A percentile compares a stretch with the other conserved stretches of the same genome.
Evolutionary conservation across 2,888 invertebrate species (phyloP).

Genomic region (Cylindroiulus punctatus): DNA sequence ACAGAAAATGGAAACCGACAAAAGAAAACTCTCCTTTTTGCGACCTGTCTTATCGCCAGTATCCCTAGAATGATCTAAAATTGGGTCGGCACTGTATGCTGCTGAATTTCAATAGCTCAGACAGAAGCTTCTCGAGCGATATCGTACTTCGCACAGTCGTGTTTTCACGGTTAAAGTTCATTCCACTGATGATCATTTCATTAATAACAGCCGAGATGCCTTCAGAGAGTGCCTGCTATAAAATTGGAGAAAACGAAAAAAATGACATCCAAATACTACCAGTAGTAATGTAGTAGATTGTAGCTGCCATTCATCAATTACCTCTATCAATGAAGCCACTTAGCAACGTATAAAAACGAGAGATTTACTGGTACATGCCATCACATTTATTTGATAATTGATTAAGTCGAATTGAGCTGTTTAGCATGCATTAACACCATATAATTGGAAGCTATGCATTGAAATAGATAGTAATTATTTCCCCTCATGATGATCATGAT

Average conservation of each 20-base stretch:
- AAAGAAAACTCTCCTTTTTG: background rate
- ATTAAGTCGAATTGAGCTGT: no score
- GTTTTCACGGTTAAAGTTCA: constrained; percentile 43
- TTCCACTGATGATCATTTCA: background rate
- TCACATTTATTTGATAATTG: no score
- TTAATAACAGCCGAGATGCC: background rate
- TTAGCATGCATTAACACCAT: no score
- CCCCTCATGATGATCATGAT: no score
- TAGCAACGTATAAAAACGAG: no score
- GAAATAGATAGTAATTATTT: no score
- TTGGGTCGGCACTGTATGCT: background rate
- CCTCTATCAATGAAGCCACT: background rate
- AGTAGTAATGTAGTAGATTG: background rate
- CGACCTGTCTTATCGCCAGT: background rate
- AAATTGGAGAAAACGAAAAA: background rate
- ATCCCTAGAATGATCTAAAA: background rate
- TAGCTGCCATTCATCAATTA: background rate
- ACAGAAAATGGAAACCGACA: background rate
- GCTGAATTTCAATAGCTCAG: background rate
- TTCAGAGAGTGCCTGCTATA: background rate
- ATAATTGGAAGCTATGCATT: no score
- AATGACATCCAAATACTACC: background rate
- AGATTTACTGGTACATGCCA: no score
- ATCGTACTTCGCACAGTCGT: background rate
- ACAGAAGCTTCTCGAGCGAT: background rate